Evolutionary conservation across 2,113 vertebrate species (phyloP).

Genomic region (Sturnus vulgaris): DNA sequence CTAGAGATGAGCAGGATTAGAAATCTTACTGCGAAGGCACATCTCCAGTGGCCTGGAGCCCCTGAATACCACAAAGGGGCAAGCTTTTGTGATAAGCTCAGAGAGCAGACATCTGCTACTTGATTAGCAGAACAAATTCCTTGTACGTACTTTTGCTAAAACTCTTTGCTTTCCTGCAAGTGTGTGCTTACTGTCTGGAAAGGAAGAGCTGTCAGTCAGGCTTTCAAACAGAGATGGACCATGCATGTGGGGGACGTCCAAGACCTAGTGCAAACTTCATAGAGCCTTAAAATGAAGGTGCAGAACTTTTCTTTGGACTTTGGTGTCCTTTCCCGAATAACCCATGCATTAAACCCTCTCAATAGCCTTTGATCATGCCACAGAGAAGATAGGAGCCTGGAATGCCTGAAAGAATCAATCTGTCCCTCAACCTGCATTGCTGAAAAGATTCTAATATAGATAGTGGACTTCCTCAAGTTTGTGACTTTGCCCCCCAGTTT

Average conservation of each 20-base stretch:
- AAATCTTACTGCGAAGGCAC: neutral
- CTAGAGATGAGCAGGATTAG: neutral
- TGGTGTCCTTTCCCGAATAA: neutral
- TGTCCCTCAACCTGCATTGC: neutral
- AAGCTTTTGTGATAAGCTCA: neutral
- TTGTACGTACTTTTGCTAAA: neutral
- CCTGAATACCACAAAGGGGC: neutral
- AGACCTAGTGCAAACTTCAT: neutral
- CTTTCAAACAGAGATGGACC: neutral
- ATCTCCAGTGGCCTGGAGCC: neutral
- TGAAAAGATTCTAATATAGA: neutral
- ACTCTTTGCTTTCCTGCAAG: neutral
- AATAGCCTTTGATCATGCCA: neutral
- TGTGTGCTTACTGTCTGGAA: neutral
- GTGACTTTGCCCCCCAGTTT: neutral
- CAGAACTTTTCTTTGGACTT: neutral
- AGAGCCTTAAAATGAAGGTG: neutral
- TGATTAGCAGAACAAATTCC: constrained; percentile 18
- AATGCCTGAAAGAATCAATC: neutral
- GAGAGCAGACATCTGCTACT: neutral
- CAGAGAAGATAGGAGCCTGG: neutral
- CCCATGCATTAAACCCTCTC: neutral
- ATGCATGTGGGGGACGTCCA: neutral
- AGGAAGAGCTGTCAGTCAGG: neutral
- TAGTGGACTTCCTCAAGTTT: neutral